Evolutionary conservation across 2,113 vertebrate species (phyloP).

Genomic region (Chrysochloris asiatica): DNA sequence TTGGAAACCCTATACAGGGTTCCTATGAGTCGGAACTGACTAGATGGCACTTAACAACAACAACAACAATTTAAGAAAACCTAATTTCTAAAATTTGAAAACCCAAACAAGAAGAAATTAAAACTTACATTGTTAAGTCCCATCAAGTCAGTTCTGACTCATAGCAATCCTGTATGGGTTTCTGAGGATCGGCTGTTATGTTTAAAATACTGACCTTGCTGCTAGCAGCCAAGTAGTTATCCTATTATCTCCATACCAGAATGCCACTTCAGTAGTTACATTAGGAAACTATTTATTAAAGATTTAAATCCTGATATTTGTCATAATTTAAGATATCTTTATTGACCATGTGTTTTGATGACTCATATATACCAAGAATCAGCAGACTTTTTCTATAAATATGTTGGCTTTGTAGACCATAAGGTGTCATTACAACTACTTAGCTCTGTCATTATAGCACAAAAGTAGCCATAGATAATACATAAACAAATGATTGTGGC

Average conservation of each 20-base stretch:
- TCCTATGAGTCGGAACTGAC: too few relatives aligned
- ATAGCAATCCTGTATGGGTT: too few relatives aligned
- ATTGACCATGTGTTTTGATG: conserved; percentile 42
- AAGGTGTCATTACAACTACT: not conserved
- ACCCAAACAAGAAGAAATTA: not conserved
- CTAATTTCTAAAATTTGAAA: conserved; percentile 35
- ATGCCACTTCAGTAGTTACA: too few relatives aligned
- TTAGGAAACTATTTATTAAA: conserved; percentile 17
- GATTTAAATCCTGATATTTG: conserved; percentile 15
- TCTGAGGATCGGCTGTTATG: too few relatives aligned
- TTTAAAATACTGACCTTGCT: too few relatives aligned
- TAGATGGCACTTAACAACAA: too few relatives aligned
- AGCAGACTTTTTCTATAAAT: not conserved
- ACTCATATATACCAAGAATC: not conserved
- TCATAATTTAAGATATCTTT: conserved; percentile 11
- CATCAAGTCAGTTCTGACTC: too few relatives aligned
- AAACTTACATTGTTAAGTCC: not conserved
- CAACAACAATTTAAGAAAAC: conserved; percentile 57
- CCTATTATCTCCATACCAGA: too few relatives aligned
- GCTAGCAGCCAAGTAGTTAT: too few relatives aligned
- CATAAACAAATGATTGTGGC: not conserved
- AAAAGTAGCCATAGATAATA: conserved; percentile 23
- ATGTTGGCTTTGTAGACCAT: not conserved
- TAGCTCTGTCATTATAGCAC: not conserved
- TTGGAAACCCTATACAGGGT: too few relatives aligned